Percentiles rank a stretch among this genome's conserved stretches.
These are phyloP conservation scores for Apteryx owenii DNA, from an alignment of 2,113 vertebrate species.

Conservation along the genomic window DNA sequence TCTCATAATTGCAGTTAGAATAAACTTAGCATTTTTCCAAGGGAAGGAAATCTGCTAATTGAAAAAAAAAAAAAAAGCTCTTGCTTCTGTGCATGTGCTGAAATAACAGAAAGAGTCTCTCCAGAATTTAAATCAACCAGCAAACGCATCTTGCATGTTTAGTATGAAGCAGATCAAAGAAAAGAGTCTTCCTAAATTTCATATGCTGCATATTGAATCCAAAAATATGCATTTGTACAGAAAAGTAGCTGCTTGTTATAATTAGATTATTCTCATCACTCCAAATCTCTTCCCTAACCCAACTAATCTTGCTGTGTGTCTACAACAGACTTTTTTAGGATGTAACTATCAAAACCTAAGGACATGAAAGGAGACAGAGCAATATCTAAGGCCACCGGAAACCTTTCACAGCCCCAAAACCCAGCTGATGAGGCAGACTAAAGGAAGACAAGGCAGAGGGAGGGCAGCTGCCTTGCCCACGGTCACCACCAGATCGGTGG, in stretches of 20 bases:
- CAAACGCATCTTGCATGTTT: neutral
- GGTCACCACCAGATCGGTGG: neutral
- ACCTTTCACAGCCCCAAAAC: neutral
- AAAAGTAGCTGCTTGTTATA: neutral
- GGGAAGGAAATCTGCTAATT: neutral
- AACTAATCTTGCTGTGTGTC: neutral
- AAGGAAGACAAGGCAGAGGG: neutral
- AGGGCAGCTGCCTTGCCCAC: neutral
- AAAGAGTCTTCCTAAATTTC: neutral
- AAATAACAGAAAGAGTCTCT: neutral
- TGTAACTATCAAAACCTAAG: neutral
- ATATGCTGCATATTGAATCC: neutral
- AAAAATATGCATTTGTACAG: neutral
- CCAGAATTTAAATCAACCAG: neutral
- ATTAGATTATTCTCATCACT: neutral
- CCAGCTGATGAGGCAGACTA: neutral
- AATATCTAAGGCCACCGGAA: neutral
- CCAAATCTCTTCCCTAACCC: neutral
- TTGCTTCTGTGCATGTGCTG: neutral
- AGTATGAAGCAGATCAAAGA: neutral
- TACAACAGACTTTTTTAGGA: neutral
- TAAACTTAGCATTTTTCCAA: neutral
- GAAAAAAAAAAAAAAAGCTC: rapidly evolving
- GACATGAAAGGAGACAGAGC: neutral
- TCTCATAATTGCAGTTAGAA: neutral